Evolutionary conservation across 2,113 vertebrate genomes (phyloP).

Genomic region (Chaetodon trifascialis): DNA sequence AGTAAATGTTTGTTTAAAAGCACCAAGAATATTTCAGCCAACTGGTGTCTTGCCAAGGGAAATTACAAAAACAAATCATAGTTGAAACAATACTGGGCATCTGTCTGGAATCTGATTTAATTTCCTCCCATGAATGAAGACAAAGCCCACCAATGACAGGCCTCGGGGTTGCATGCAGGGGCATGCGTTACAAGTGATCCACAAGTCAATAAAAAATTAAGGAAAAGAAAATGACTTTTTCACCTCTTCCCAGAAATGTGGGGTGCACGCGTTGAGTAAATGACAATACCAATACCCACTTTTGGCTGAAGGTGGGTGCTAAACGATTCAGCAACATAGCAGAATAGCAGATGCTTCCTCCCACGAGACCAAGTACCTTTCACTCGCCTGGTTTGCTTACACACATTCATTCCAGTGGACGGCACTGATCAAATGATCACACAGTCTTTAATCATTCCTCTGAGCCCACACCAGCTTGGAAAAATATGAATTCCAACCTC

Average conservation of each 20-base stretch:
- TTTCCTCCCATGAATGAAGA: constrained; percentile 62
- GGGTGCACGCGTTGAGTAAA: constrained; percentile 22
- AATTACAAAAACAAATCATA: constrained; percentile 42
- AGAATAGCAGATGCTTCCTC: constrained; percentile 50
- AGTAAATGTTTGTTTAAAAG: constrained; percentile 47
- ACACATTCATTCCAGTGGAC: constrained; percentile 26
- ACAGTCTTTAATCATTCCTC: constrained; percentile 57
- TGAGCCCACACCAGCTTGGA: constrained; percentile 26
- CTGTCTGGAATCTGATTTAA: constrained; percentile 64
- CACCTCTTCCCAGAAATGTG: constrained; percentile 46
- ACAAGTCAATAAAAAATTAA: constrained; percentile 17
- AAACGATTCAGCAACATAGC: constrained; percentile 32
- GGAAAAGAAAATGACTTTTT: constrained; percentile 31
- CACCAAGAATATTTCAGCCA: constrained; percentile 42
- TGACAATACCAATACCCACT: constrained; percentile 34
- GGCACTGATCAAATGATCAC: constrained; percentile 52
- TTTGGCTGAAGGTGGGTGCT: constrained; percentile 1
- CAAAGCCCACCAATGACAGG: constrained; percentile 47
- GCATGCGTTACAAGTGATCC: constrained; percentile 52
- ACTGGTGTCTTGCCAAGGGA: constrained; percentile 36
- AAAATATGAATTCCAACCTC: constrained; percentile 43
- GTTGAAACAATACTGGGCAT: constrained; percentile 63
- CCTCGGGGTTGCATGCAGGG: constrained; percentile 32
- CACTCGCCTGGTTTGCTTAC: constrained; percentile 33
- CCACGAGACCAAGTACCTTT: constrained; percentile 39